phyloP scores from a whole-genome alignment of 2,797 vertebrate genomes.

The Calcarius lapponicus region DNA sequence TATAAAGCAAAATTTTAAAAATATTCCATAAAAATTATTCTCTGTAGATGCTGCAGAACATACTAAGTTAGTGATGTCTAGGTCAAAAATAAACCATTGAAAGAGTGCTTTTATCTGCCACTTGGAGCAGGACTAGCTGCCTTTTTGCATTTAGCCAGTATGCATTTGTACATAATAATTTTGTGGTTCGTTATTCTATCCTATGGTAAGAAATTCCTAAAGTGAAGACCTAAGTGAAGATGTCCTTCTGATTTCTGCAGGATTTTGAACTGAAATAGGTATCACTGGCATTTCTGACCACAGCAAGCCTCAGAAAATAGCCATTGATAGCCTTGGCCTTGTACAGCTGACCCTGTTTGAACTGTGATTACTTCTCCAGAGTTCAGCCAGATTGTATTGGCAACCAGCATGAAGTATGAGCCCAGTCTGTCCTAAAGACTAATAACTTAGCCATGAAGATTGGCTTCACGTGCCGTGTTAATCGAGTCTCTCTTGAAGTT shows the following conservation, averaged over 20 bases:
- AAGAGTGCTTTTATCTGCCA: not conserved
- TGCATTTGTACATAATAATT: not conserved
- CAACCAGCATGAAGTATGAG: not conserved
- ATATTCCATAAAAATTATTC: not conserved
- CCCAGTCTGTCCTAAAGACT: not conserved
- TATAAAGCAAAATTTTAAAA: slow-evolving; percentile 22
- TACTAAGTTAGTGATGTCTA: not conserved
- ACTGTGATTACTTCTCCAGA: not conserved
- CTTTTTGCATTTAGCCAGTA: not conserved
- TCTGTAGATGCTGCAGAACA: not conserved
- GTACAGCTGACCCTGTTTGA: not conserved
- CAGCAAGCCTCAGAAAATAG: not conserved
- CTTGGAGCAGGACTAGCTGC: not conserved
- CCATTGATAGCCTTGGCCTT: not conserved
- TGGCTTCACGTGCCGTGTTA: not conserved
- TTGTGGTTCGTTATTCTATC: not conserved
- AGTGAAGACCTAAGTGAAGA: not conserved
- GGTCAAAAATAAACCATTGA: slow-evolving; percentile 5
- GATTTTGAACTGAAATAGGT: not conserved
- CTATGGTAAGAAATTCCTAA: not conserved
- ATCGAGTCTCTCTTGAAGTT: not conserved
- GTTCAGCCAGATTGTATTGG: not conserved
- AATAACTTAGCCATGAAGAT: not conserved
- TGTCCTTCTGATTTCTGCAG: slow-evolving; percentile 6
- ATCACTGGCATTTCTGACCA: not conserved